Conservation (phyloP, 2,888 invertebrate genomes). For the Mystacides longicornis region DNA sequence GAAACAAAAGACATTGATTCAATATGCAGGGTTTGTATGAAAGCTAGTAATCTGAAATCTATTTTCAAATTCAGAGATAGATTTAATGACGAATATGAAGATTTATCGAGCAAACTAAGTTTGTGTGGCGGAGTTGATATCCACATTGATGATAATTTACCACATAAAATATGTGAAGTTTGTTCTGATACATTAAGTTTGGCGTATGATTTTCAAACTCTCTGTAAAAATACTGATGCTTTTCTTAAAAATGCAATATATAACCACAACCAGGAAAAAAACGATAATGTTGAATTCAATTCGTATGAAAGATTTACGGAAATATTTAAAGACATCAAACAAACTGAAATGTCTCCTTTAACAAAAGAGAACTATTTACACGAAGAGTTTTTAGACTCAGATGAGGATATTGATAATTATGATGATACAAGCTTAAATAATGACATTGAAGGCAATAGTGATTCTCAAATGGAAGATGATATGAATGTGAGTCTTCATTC, state of each 20-base stretch:
- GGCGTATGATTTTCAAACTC: background rate
- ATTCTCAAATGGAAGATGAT: too few relatives aligned
- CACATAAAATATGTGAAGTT: background rate
- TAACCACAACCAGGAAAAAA: background rate
- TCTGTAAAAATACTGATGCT: background rate
- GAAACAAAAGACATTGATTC: slow-evolving; percentile 8
- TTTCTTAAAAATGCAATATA: background rate
- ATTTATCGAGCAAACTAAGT: background rate
- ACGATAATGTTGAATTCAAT: too few relatives aligned
- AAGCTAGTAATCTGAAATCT: slow-evolving; percentile 4
- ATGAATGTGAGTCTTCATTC: background rate
- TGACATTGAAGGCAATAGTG: background rate
- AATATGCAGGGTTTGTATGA: slow-evolving; percentile 10
- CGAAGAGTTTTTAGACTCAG: background rate
- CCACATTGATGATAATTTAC: background rate
- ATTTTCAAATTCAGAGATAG: slow-evolving; percentile 3
- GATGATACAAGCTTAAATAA: background rate
- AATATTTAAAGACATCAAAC: background rate
- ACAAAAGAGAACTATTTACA: background rate
- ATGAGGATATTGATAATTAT: background rate
- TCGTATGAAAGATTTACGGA: background rate
- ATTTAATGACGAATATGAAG: background rate
- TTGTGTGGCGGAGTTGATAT: background rate
- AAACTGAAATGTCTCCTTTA: background rate
- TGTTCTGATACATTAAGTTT: background rate